Evolutionary conservation across 1,140 invertebrate species (phyloP).

Genomic region (Ectropis grisescens): DNA sequence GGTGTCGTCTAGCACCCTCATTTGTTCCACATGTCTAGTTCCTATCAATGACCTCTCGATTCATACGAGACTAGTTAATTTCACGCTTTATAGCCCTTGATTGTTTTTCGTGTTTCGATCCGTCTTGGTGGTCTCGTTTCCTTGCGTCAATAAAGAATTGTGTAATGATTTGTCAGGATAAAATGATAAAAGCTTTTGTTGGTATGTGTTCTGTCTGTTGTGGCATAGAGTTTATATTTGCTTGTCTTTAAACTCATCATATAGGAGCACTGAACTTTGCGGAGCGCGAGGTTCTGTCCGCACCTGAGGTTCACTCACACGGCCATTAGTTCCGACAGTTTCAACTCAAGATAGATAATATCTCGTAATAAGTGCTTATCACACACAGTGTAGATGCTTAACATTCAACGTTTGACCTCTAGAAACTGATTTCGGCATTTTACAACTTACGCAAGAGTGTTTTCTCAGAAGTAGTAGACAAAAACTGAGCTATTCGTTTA

Average conservation of each 20-base stretch:
- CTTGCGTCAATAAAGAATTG: conserved; percentile 18
- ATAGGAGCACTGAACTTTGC: conserved; percentile 61
- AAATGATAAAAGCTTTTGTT: conserved; percentile 2
- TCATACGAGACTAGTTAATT: too few relatives aligned
- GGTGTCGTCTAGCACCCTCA: too few relatives aligned
- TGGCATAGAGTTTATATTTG: conserved; percentile 28
- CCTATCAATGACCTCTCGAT: too few relatives aligned
- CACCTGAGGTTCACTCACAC: conserved; percentile 57
- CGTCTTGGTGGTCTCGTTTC: too few relatives aligned
- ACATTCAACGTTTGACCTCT: too few relatives aligned
- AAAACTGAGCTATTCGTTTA: too few relatives aligned
- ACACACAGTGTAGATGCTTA: conserved; percentile 6
- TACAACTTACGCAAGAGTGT: too few relatives aligned
- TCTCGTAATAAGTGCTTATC: conserved; percentile 29
- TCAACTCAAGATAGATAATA: conserved; percentile 39
- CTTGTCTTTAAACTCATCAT: conserved; percentile 13
- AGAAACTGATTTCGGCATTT: too few relatives aligned
- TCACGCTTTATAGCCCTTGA: too few relatives aligned
- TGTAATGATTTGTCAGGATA: conserved; percentile 25
- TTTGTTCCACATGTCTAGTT: too few relatives aligned
- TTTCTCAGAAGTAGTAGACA: too few relatives aligned
- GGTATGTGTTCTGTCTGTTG: conserved; percentile 15
- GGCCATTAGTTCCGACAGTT: conserved; percentile 46
- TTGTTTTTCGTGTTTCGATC: too few relatives aligned
- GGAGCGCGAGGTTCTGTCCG: conserved; percentile 38